Evolutionary conservation across 2,113 vertebrate species (phyloP).

Genomic region (Odobenus rosmarus): DNA sequence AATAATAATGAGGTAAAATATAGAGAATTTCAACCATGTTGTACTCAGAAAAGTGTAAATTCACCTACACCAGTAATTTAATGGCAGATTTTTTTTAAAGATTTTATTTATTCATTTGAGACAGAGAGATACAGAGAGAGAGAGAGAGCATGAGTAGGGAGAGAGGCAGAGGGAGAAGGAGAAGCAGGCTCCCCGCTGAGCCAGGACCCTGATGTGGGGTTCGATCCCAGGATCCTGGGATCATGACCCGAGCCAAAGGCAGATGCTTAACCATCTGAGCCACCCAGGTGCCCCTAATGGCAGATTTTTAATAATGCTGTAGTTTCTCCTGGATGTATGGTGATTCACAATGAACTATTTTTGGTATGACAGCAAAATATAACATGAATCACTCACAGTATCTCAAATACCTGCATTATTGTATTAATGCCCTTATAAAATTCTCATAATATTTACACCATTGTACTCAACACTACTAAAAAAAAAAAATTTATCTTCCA

Average conservation of each 20-base stretch:
- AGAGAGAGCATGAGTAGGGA: no score
- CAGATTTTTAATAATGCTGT: not conserved
- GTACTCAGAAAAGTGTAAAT: not conserved
- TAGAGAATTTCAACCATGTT: not conserved
- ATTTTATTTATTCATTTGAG: no score
- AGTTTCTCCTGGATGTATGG: not conserved
- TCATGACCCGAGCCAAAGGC: no score
- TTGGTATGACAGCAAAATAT: not conserved
- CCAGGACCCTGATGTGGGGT: no score
- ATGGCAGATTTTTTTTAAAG: not conserved
- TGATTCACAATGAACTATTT: not conserved
- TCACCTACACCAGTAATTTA: not conserved
- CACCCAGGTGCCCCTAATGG: no score
- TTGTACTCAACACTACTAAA: no score
- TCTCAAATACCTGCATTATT: not conserved
- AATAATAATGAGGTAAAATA: slow-evolving; percentile 20
- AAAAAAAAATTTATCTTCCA: not conserved
- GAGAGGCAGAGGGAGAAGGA: no score
- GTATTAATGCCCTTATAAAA: not conserved
- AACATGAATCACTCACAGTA: not conserved
- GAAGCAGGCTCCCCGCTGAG: no score
- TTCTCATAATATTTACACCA: not conserved
- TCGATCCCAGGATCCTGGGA: no score
- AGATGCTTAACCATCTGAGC: no score
- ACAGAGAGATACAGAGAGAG: no score